phyloP scores from a whole-genome alignment of 2,888 invertebrate species.

The Hypolimnas misippus region DNA sequence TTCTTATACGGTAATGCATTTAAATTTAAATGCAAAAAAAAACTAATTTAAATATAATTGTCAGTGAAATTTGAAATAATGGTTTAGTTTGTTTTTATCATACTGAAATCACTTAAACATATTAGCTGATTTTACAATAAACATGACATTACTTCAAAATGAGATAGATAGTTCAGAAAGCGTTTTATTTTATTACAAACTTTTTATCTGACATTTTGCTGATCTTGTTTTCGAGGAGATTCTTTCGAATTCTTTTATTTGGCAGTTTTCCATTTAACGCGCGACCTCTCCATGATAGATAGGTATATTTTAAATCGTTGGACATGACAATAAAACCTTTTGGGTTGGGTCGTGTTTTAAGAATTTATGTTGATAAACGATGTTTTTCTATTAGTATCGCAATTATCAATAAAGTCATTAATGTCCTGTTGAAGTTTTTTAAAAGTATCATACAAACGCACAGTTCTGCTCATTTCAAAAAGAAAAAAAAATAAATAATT shows the following conservation, averaged over 20 bases:
- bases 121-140: constrained; percentile 5
- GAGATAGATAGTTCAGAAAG: constrained; percentile 16
- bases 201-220: constrained; percentile 28
- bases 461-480: background rate
- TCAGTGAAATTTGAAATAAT: background rate
- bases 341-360: too few relatives aligned
- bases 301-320: background rate
- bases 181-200: constrained; percentile 29
- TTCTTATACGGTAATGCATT: too few relatives aligned
- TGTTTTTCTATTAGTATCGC: too few relatives aligned
- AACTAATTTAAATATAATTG: too few relatives aligned
- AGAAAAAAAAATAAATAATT: too few relatives aligned
- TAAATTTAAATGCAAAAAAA: too few relatives aligned
- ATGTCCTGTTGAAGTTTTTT: too few relatives aligned
- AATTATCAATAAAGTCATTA: too few relatives aligned
- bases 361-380: too few relatives aligned
- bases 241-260: constrained; percentile 16
- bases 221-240: constrained; percentile 18
- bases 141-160: constrained; percentile 17
- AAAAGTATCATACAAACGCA: too few relatives aligned
- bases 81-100: background rate
- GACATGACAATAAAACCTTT: background rate
- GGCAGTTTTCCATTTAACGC: constrained; percentile 31
- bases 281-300: constrained; percentile 5
- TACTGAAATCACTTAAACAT: background rate